Evolutionary conservation across 2,797 vertebrate species (phyloP), one percentile per base, ranked within the genome.

Genomic region (Argentina silus): DNA sequence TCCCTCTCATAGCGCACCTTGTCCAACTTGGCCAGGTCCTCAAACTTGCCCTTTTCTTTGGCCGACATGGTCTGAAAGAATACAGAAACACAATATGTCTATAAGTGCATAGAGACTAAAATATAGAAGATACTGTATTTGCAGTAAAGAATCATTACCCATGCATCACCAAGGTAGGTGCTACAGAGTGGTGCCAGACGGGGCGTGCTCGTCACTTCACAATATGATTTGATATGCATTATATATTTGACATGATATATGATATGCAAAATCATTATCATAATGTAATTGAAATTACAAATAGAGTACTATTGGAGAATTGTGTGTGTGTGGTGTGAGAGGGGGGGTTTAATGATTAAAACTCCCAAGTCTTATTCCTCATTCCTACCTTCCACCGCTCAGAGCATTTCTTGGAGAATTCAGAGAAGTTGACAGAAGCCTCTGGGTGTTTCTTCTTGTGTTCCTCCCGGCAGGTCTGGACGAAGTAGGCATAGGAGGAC

Each of bases 361-460:
- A 11, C 27, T 44, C 17, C n/a, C 23, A 60, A 27, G 19, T 11
- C 14, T n/a, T 8, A n/a, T 2, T 9, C 23, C 14, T 21, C 23
- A 36, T 48, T 55, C 69, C 78, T 93, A 99, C 97, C 98, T 97
- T 99, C 98, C 98, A 99, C 90, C 98, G 93, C 91, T 99, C 98
- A 57, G 98, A 99, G 86, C 98, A 99, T 91, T 99, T 99, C 96
- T 99, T 99, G 86, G 97, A 99, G 90, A 99, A 99, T 92, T 99
- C 98, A 7, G 98, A 93, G 80, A 99, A 99, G 94, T 98, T 98
- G 81, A 99, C 98, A 0, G 95, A 96, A 23, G 97, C 96, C 68
- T 98, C 97, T 0, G 98, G 98, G 81, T 99, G 96, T 85, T 99
- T 99, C 92, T 99, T 99, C 96, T 99, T 99, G 87, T 99, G 98